phyloP scores from a whole-genome alignment of 2,797 vertebrate species.

The Halcyon leucocephala region DNA sequence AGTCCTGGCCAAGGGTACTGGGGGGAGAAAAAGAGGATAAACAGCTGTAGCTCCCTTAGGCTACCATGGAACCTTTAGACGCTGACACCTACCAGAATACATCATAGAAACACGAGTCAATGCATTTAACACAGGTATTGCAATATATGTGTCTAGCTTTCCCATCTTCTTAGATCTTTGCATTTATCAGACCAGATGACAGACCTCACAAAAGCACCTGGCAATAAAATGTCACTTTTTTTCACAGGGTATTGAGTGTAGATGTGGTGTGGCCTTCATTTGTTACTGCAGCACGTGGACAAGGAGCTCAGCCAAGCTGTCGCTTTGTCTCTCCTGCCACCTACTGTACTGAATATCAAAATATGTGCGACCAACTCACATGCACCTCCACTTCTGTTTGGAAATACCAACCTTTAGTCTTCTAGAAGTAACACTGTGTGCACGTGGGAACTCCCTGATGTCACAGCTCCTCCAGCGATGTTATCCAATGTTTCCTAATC shows the following conservation, averaged over 20 bases:
- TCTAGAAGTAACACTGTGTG: background rate
- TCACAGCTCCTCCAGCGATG: background rate
- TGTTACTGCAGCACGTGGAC: background rate
- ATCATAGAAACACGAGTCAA: accelerated
- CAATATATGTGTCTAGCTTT: background rate
- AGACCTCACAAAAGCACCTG: background rate
- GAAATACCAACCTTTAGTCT: background rate
- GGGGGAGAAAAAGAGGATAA: background rate
- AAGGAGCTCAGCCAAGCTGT: background rate
- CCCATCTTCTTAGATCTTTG: background rate
- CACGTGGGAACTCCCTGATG: background rate
- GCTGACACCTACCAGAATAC: background rate
- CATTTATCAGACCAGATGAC: background rate
- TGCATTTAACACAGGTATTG: accelerated
- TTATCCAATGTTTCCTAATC: background rate
- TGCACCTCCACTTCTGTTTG: background rate
- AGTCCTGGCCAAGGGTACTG: background rate
- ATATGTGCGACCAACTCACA: background rate
- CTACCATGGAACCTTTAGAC: background rate
- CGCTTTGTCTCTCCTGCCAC: constrained; percentile 9
- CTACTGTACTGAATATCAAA: constrained; percentile 42
- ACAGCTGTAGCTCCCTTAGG: accelerated
- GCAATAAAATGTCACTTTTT: background rate
- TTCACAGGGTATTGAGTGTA: background rate
- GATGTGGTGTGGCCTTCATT: background rate